phyloP scores from a whole-genome alignment of 2,888 invertebrate species.

The Agrotis puta region DNA sequence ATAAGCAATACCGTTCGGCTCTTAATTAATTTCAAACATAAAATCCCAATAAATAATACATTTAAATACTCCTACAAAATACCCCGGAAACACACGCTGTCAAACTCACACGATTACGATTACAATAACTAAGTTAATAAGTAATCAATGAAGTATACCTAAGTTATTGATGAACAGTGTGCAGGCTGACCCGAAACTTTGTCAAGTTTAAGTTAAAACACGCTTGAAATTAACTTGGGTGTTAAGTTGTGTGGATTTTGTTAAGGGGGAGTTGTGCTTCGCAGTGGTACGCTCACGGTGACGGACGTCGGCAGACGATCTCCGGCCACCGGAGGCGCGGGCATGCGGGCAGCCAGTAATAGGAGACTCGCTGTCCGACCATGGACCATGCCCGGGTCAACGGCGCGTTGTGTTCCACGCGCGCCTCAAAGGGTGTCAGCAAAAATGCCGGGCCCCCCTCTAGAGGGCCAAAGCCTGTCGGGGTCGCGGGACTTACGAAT shows the following conservation, averaged over 20 bases:
- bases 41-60: constrained; percentile 18
- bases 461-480: too few species aligned
- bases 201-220: constrained; percentile 71
- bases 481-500: too few species aligned
- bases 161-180: constrained; percentile 34
- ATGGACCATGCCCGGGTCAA: too few species aligned
- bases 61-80: neutral
- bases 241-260: constrained; percentile 59
- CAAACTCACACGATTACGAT: neutral
- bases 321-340: too few species aligned
- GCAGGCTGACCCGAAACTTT: constrained; percentile 74
- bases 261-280: constrained; percentile 65
- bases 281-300: too few species aligned
- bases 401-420: too few species aligned
- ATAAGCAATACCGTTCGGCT: too few species aligned
- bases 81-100: constrained; percentile 22
- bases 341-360: too few species aligned
- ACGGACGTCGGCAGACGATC: too few species aligned
- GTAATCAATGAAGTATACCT: constrained; percentile 42
- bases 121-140: constrained; percentile 20
- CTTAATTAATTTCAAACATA: neutral
- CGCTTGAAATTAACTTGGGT: constrained; percentile 56
- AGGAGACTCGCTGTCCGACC: too few species aligned
- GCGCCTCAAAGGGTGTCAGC: too few species aligned
- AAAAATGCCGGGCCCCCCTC: too few species aligned